Percentiles rank a stretch among this genome's conserved stretches.
phyloP scores from a whole-genome alignment of 2,888 invertebrate species.

The Emmelina monodactyla region DNA sequence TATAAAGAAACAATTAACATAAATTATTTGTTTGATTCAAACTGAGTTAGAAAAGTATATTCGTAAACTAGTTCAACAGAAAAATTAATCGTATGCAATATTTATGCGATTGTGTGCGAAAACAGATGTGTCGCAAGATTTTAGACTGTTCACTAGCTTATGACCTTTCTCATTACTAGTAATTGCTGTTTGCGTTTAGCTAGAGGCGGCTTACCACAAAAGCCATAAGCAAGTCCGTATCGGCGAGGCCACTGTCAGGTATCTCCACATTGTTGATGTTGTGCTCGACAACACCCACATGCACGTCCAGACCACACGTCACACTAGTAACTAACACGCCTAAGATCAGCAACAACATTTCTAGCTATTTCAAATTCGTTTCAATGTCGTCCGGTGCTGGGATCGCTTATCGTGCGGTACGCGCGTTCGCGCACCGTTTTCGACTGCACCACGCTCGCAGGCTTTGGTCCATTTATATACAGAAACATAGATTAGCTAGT shows the following conservation, averaged over 20 bases:
- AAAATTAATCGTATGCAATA: too few relatives aligned
- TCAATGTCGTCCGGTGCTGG: slow-evolving; percentile 18
- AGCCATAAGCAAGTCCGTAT: slow-evolving; percentile 35
- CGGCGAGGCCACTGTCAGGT: slow-evolving; percentile 23
- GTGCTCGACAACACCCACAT: slow-evolving; percentile 21
- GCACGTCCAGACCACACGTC: slow-evolving; percentile 23
- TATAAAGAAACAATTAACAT: too few relatives aligned
- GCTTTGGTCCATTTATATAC: slow-evolving; percentile 52
- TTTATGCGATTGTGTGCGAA: too few relatives aligned
- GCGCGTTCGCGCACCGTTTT: slow-evolving; percentile 48
- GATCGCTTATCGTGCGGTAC: slow-evolving; percentile 16
- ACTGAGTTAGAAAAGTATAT: too few relatives aligned
- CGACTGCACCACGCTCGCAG: slow-evolving; percentile 47
- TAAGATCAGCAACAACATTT: slow-evolving; percentile 27
- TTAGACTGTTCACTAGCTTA: too few relatives aligned
- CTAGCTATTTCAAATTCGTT: slow-evolving; percentile 12
- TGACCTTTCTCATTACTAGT: too few relatives aligned
- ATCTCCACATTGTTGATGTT: slow-evolving; percentile 20
- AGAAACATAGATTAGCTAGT: slow-evolving; percentile 32
- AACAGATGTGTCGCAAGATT: too few relatives aligned
- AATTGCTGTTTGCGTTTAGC: too few relatives aligned
- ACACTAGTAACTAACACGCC: slow-evolving; percentile 22
- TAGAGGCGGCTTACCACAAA: slow-evolving; percentile 38
- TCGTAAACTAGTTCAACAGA: too few relatives aligned
- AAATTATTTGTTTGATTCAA: too few relatives aligned